Evolutionary conservation across 2,888 invertebrate species (phyloP).

Genomic region (Linyphia triangularis): DNA sequence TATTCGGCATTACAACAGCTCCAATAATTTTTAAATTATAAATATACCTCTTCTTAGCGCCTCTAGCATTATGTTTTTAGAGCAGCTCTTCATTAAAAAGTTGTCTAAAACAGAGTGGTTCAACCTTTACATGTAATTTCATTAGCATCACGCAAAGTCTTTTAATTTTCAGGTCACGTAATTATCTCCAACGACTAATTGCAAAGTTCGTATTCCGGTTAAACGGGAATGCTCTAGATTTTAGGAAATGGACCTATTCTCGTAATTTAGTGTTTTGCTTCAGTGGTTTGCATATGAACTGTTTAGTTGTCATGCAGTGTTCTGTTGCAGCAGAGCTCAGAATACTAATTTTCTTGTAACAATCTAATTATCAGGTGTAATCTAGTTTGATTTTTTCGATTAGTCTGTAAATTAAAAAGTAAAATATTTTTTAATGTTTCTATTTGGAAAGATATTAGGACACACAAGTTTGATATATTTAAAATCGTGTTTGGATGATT

Average conservation of each 20-base stretch:
- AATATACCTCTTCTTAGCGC: too few relatives aligned
- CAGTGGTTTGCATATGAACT: background rate
- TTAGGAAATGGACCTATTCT: background rate
- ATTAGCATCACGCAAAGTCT: background rate
- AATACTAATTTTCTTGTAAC: background rate
- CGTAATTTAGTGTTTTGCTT: background rate
- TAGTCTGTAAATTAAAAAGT: background rate
- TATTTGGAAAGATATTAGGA: too few relatives aligned
- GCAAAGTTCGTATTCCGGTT: background rate
- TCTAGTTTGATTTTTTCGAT: background rate
- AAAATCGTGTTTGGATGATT: too few relatives aligned
- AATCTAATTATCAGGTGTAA: background rate
- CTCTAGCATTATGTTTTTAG: too few relatives aligned
- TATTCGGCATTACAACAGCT: too few relatives aligned
- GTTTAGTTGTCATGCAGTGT: background rate
- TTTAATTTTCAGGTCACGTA: background rate
- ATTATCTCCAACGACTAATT: slow-evolving; percentile 9
- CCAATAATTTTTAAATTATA: too few relatives aligned
- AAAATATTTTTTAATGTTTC: too few relatives aligned
- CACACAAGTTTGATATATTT: too few relatives aligned
- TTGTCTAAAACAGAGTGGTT: too few relatives aligned
- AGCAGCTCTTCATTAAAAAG: too few relatives aligned
- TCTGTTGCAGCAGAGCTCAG: background rate
- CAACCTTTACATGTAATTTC: too few relatives aligned
- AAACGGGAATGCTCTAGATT: background rate